A percentile compares a stretch with the other conserved stretches of the same genome.
phyloP scores from a whole-genome alignment of 2,888 invertebrate genomes.

The Nomada ruficornis region DNA sequence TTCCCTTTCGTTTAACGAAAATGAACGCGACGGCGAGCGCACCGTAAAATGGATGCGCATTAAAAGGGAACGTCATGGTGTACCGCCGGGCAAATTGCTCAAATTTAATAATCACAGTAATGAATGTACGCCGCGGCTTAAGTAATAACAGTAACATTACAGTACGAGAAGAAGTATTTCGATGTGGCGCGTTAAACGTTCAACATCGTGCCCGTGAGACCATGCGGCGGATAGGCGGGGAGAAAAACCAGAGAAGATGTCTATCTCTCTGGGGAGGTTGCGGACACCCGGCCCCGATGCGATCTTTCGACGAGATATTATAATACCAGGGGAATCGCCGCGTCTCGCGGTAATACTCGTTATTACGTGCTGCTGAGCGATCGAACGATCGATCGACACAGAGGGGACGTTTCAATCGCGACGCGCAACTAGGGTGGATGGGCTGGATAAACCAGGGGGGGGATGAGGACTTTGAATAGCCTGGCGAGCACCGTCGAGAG shows the following conservation, averaged over 20 bases:
- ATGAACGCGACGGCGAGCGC: neutral
- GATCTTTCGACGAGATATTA: conserved; percentile 67
- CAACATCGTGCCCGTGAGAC: neutral
- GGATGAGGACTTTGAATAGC: conserved; percentile 27
- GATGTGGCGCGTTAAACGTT: conserved; percentile 18
- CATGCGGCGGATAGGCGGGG: neutral
- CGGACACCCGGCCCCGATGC: conserved; percentile 59
- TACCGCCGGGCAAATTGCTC: conserved; percentile 39
- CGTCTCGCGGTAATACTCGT: conserved; percentile 74
- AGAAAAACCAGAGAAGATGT: conserved; percentile 33
- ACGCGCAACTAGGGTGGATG: conserved; percentile 32
- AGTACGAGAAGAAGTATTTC: conserved; percentile 25
- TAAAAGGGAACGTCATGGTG: neutral
- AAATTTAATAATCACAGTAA: conserved; percentile 50
- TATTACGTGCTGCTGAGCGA: conserved; percentile 73
- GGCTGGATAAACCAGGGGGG: conserved; percentile 27
- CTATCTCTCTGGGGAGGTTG: conserved; percentile 62
- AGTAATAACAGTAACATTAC: conserved; percentile 38
- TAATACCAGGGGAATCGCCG: conserved; percentile 69
- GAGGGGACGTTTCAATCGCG: conserved; percentile 76
- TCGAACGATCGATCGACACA: conserved; percentile 67
- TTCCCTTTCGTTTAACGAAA: conserved; percentile 42
- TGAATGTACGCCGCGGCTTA: conserved; percentile 25
- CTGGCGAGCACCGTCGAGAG: conserved; percentile 27
- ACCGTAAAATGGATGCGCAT: conserved; percentile 9